Percentiles rank a stretch among this genome's conserved stretches.
These are phyloP conservation scores for Sebastiscus albofasciatus DNA, from an alignment of 2,797 vertebrate genomes.

Conservation along the genomic window DNA sequence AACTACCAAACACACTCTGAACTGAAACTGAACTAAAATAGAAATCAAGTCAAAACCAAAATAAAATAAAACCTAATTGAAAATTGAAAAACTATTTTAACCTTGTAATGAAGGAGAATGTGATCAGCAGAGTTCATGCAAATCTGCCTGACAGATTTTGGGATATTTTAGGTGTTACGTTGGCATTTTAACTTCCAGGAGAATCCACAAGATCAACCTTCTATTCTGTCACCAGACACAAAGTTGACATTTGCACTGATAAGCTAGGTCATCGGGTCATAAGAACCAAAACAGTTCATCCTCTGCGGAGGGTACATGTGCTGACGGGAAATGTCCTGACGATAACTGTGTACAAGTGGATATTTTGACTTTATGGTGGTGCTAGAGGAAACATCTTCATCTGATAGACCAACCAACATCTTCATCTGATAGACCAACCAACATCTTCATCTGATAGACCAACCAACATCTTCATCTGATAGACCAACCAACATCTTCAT, in stretches of 20 bases:
- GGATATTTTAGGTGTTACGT: neutral
- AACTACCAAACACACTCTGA: no score
- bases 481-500: no score
- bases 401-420: no score
- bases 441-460: no score
- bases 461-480: no score
- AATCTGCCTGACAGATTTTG: neutral
- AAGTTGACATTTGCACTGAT: neutral
- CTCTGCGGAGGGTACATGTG: neutral
- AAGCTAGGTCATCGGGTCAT: neutral
- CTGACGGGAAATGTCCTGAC: neutral
- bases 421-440: no score
- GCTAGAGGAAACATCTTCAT: neutral
- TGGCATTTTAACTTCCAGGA: neutral
- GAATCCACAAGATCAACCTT: neutral
- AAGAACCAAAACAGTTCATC: neutral
- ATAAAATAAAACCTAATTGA: neutral
- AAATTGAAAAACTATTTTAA: neutral
- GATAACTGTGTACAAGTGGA: neutral
- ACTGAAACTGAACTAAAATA: neutral
- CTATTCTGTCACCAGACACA: neutral
- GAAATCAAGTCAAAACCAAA: neutral
- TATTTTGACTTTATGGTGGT: neutral
- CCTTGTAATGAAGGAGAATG: neutral
- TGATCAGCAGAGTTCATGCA: neutral